Base-by-base conservation (phyloP, 2,113 vertebrate species). In the Chauna torquata region DNA sequence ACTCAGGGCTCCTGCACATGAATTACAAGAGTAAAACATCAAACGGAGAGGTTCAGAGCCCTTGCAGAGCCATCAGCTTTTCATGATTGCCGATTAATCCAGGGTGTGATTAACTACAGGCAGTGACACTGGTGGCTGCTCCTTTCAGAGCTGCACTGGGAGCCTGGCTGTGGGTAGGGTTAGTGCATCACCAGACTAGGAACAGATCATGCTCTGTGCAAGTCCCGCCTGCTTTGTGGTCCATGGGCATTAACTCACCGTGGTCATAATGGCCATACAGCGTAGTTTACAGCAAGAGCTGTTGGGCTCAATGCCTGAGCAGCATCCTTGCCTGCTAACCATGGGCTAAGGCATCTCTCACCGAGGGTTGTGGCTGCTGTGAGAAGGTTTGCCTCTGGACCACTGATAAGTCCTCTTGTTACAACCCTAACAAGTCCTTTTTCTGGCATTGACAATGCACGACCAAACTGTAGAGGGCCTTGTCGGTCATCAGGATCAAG, bases 261-360 rank as follows among this genome's bases (percentile, higher is more conserved):
- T 5, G 16, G 34, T 49, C 1, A 1, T 61, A 7, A 5, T 6
- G 23, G 30, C 40, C 15, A 4, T 25, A 23, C 16, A 0, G 1
- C 3, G 16, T 24, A n/a, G 7, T 14, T 36, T 47, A 24, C 0
- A 38, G 47, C 20, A 76, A 52, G n/a, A 77, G 65, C 47, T 52
- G 20, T 7, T 24, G n/a, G 40, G 20, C 52, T 86, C 14, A 13
- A 0, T 9, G 36, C 42, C 65, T 40, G 59, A 64, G 64, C 72
- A 52, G 20, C 62, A 66, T 28, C 34, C 52, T 45, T 59, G n/a
- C 25, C 65, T 69, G 36, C 24, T 47, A 47, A 30, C 18, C 24
- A 36, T 69, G 62, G 25, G 15, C 22, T 57, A 5, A 68, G 36
- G 3, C 2, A 3, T 38, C 30, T 55, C 71, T 61, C 34, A 24